phyloP scores from a whole-genome alignment of 1,140 invertebrate species.

The Meteorus sp. region DNA sequence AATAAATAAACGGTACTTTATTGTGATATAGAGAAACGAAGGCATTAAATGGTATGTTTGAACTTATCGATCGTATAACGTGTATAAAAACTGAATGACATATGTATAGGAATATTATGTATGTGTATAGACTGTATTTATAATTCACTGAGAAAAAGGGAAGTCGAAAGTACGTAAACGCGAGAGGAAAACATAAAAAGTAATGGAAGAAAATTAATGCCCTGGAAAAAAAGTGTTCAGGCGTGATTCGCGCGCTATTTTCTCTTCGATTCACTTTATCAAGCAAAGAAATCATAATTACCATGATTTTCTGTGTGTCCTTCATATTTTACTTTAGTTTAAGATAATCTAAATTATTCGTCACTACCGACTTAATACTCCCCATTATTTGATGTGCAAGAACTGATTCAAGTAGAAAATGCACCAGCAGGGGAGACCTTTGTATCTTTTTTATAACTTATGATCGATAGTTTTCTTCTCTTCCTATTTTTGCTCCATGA shows the following conservation, averaged over 20 bases:
- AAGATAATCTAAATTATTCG: too few relatives aligned
- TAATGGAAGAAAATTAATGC: too few relatives aligned
- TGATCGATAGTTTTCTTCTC: neutral
- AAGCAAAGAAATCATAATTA: too few relatives aligned
- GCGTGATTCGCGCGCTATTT: too few relatives aligned
- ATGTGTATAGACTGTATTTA: constrained; percentile 37
- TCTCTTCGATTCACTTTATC: too few relatives aligned
- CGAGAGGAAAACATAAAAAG: too few relatives aligned
- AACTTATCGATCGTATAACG: constrained; percentile 19
- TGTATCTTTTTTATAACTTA: neutral
- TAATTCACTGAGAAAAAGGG: constrained; percentile 11
- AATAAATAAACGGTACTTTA: constrained; percentile 26
- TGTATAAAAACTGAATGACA: constrained; percentile 27
- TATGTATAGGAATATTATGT: constrained; percentile 36
- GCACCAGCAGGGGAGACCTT: neutral
- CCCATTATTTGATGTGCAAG: neutral
- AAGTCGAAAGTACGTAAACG: constrained; percentile 12
- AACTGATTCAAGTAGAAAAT: neutral
- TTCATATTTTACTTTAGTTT: too few relatives aligned
- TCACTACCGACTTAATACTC: too few relatives aligned
- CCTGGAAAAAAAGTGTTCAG: too few relatives aligned
- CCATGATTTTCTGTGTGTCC: too few relatives aligned
- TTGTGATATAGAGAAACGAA: constrained; percentile 34
- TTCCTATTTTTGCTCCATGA: neutral
- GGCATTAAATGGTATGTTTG: constrained; percentile 29